Evolutionary conservation across 2,797 vertebrate species (phyloP).

Genomic region (Sebastes jordani): DNA sequence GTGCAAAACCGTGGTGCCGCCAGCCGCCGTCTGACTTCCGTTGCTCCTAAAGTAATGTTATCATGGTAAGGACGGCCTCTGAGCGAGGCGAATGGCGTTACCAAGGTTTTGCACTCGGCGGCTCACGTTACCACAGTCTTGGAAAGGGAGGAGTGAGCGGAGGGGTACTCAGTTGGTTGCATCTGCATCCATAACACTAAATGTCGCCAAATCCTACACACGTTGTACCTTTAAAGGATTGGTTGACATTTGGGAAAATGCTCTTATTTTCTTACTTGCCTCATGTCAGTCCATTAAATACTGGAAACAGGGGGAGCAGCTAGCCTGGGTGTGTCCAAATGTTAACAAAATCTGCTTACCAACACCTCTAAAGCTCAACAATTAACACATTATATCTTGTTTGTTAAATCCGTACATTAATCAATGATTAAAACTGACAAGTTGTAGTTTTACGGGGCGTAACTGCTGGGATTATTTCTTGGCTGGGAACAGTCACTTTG

Average conservation of each 20-base stretch:
- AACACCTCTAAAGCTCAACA: neutral
- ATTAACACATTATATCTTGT: neutral
- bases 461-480: neutral
- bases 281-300: neutral
- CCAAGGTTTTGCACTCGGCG: neutral
- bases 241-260: neutral
- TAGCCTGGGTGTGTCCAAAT: neutral
- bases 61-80: neutral
- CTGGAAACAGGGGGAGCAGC: neutral
- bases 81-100: neutral
- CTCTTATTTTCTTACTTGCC: neutral
- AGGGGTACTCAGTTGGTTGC: neutral
- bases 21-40: rapidly evolving
- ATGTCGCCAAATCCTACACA: neutral
- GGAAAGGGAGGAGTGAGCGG: neutral
- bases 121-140: rapidly evolving
- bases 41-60: neutral
- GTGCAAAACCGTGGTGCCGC: rapidly evolving
- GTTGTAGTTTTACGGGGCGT: neutral
- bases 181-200: neutral
- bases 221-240: neutral
- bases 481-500: neutral
- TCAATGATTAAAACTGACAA: neutral
- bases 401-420: neutral
- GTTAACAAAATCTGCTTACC: neutral